Conservation (phyloP, 2,797 vertebrate species). For the Yasuhikotakia modesta region DNA sequence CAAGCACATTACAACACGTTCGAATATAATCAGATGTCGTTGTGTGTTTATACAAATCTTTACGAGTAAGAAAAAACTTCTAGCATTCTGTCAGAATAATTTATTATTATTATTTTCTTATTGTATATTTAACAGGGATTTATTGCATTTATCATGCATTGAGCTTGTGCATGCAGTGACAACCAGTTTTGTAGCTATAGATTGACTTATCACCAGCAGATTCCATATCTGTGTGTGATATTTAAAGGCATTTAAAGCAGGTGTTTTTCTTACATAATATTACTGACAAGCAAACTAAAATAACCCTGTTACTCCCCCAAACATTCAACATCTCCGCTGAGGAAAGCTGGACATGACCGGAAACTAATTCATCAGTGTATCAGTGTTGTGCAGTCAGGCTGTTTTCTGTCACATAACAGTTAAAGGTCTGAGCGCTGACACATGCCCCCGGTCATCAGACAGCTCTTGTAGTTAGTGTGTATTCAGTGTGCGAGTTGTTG, state of each 20-base stretch:
- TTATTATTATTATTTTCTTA: too few species aligned
- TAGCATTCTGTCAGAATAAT: too few species aligned
- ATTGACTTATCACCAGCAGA: background rate
- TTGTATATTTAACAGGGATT: too few species aligned
- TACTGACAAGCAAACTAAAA: constrained; percentile 27
- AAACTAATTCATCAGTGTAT: constrained; percentile 12
- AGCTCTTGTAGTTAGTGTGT: constrained; percentile 18
- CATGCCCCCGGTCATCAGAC: background rate
- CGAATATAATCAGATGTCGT: background rate
- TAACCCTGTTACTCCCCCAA: constrained; percentile 14
- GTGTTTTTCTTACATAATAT: constrained; percentile 34
- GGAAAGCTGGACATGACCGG: background rate
- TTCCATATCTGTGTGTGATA: constrained; percentile 1
- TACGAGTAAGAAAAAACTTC: too few species aligned
- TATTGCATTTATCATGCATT: too few species aligned
- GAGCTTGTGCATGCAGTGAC: too few species aligned
- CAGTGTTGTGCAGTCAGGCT: background rate
- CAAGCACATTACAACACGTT: background rate
- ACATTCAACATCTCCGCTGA: constrained; percentile 10
- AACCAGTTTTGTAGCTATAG: background rate
- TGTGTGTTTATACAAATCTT: background rate
- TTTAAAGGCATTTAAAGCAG: constrained; percentile 25
- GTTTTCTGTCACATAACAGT: background rate
- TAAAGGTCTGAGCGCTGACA: background rate
- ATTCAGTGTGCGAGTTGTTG: constrained; percentile 4